Percentiles rank a stretch among this genome's conserved stretches.
Conservation (phyloP, 2,113 vertebrate genomes). For the Procavia capensis region DNA sequence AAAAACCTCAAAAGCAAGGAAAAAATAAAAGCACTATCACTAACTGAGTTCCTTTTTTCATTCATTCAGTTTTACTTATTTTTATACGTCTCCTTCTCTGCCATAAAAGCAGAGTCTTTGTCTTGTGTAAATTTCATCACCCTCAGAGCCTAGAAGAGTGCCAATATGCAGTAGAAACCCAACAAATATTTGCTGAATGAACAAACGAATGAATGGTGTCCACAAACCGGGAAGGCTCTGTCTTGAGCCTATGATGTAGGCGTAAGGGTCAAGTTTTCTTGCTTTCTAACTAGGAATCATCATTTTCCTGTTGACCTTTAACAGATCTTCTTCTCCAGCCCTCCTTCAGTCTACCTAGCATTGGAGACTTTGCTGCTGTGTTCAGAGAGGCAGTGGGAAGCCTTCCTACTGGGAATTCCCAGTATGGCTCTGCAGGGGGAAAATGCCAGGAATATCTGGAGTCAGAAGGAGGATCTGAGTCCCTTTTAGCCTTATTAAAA, state of each 20-base stretch:
- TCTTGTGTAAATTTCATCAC: not conserved
- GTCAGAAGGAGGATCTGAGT: not conserved
- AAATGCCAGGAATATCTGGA: not conserved
- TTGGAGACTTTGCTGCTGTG: not conserved
- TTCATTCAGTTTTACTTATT: constrained; percentile 20
- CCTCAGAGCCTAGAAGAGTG: not conserved
- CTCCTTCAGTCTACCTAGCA: not conserved
- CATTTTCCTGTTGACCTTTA: not conserved
- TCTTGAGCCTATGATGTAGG: not conserved
- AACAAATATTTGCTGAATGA: not conserved
- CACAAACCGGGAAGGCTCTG: not conserved
- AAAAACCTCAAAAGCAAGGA: not conserved
- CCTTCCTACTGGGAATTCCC: not conserved
- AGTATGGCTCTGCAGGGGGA: not conserved
- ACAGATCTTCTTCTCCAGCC: not conserved
- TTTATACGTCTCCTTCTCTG: not conserved
- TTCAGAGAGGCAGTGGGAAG: not conserved
- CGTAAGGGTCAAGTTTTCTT: not conserved
- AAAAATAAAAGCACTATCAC: not conserved
- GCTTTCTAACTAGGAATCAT: not conserved
- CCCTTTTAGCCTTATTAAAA: not conserved
- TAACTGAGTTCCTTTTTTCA: not conserved
- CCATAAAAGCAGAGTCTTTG: not conserved
- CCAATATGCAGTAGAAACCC: not conserved
- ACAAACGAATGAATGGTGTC: not conserved